phyloP scores from a whole-genome alignment of 2,888 invertebrate species.

The Xanthia togata region DNA sequence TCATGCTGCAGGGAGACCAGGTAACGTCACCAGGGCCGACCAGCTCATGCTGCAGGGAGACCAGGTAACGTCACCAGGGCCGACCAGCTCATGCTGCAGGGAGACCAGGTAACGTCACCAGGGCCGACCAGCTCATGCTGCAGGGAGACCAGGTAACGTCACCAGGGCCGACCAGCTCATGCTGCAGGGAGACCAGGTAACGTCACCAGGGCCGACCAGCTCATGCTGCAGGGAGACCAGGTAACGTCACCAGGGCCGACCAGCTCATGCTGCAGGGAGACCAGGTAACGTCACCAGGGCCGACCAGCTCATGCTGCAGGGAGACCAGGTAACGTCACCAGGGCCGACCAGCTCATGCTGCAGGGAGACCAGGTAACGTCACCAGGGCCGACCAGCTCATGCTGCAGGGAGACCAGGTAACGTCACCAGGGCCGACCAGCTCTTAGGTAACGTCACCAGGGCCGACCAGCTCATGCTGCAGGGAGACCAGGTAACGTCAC shows the following conservation, averaged over 20 bases:
- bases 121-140: slow-evolving; percentile 78
- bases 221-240: slow-evolving; percentile 96
- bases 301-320: slow-evolving; percentile 91
- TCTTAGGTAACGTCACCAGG: no score
- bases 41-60: slow-evolving; percentile 94
- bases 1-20: slow-evolving; percentile 97
- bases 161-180: no score
- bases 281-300: slow-evolving; percentile 87
- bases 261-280: slow-evolving; percentile 94
- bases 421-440: no score
- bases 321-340: slow-evolving; percentile 92
- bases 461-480: no score
- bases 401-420: slow-evolving; percentile 96
- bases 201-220: no score
- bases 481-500: no score
- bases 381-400: no score
- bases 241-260: slow-evolving; percentile 62
- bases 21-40: slow-evolving; percentile 62
- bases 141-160: slow-evolving; percentile 95
- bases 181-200: slow-evolving; percentile 96
- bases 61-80: slow-evolving; percentile 87
- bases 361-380: slow-evolving; percentile 95
- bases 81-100: slow-evolving; percentile 91
- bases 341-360: slow-evolving; percentile 78
- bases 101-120: slow-evolving; percentile 92